phyloP scores from a whole-genome alignment of 2,888 invertebrate species.

The Luperina testacea region DNA sequence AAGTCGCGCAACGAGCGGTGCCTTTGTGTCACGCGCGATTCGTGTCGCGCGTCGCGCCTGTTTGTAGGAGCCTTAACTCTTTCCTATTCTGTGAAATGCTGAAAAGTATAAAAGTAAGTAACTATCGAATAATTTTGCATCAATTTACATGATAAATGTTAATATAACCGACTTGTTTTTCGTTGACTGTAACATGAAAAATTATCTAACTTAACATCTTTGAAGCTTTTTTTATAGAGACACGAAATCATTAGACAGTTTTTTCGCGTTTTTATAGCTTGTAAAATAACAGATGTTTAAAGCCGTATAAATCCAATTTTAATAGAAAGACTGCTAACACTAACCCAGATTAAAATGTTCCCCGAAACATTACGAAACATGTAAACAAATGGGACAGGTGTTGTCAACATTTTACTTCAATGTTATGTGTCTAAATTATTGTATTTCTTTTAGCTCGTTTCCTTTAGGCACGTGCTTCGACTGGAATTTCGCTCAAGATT shows the following conservation, averaged over 20 bases:
- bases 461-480: background rate
- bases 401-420: constrained; percentile 50
- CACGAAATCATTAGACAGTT: constrained; percentile 1
- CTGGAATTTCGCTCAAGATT: constrained; percentile 1
- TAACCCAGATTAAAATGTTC: constrained; percentile 41
- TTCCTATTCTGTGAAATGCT: background rate
- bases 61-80: background rate
- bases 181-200: constrained; percentile 14
- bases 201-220: constrained; percentile 30
- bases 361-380: constrained; percentile 31
- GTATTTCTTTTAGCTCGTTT: constrained; percentile 15
- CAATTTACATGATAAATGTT: background rate
- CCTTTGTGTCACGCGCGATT: too few species aligned
- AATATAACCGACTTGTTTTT: background rate
- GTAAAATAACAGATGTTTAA: constrained; percentile 45
- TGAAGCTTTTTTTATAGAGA: constrained; percentile 18
- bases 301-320: constrained; percentile 32
- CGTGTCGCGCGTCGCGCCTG: too few species aligned
- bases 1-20: too few species aligned
- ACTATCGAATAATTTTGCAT: background rate
- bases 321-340: constrained; percentile 19
- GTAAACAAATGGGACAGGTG: constrained; percentile 38
- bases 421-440: constrained; percentile 28
- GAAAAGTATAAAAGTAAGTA: background rate
- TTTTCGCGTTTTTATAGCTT: constrained; percentile 40